A percentile compares a stretch with the other conserved stretches of the same genome.
Conservation (phyloP, 1,140 invertebrate species). For the Oryctes rhinoceros region DNA sequence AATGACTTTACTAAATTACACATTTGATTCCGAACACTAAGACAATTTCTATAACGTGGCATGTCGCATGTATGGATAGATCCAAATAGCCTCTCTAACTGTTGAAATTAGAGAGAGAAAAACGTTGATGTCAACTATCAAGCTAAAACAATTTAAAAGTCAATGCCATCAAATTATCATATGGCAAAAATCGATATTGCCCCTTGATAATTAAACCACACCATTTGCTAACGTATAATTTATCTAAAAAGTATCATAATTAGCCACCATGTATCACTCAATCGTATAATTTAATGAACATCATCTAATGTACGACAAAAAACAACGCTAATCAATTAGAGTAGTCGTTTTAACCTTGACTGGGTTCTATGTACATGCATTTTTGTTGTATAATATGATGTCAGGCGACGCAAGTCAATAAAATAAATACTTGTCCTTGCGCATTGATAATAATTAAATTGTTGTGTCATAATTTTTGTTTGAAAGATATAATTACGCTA, state of each 20-base stretch:
- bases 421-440: background rate
- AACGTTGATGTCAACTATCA: no score
- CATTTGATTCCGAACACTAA: no score
- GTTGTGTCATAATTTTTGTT: background rate
- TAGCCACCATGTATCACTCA: background rate
- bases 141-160: background rate
- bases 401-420: background rate
- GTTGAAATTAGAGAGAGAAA: no score
- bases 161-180: constrained; percentile 17
- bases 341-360: background rate
- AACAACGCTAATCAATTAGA: constrained; percentile 7
- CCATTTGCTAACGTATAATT: background rate
- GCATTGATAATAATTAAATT: background rate
- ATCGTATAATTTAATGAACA: background rate
- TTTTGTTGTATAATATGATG: background rate
- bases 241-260: constrained; percentile 9
- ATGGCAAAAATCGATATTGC: background rate
- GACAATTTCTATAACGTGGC: no score
- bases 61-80: no score
- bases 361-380: background rate
- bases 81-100: no score
- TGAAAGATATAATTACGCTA: background rate
- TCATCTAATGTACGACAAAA: background rate
- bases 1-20: no score
- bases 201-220: background rate